These are phyloP conservation scores for Crocuta crocuta DNA, from an alignment of 2,113 vertebrate genomes.

Conservation along the genomic window DNA sequence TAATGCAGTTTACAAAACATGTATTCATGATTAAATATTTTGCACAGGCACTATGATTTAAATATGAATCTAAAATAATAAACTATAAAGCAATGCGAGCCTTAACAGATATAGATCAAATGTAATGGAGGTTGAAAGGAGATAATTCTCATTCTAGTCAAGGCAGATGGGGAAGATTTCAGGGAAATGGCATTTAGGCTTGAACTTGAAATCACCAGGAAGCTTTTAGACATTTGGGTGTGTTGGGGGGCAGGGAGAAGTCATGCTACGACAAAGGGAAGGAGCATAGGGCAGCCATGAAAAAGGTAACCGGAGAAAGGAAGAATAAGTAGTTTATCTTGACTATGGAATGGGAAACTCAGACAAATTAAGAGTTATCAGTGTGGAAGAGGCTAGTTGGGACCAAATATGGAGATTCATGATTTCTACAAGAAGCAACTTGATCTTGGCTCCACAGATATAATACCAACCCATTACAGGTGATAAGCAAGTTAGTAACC, in stretches of 20 bases:
- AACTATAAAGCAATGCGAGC: not conserved
- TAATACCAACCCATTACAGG: not conserved
- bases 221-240: not conserved
- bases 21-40: not conserved
- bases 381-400: not conserved
- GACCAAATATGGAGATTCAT: not conserved
- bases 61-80: not conserved
- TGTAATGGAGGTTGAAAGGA: not conserved
- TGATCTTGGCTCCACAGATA: not conserved
- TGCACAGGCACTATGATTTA: not conserved
- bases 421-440: not conserved
- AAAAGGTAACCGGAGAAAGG: not conserved
- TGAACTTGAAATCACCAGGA: not conserved
- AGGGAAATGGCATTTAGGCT: not conserved
- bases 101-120: not conserved
- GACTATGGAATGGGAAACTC: not conserved
- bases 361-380: not conserved
- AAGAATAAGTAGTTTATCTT: not conserved
- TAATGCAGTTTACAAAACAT: not conserved
- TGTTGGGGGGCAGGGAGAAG: not conserved
- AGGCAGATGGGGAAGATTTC: not conserved
- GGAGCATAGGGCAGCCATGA: not conserved
- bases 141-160: not conserved
- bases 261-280: not conserved
- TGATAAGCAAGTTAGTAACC: not conserved